These are phyloP conservation scores for Lamprologus callipterus DNA, from an alignment of 2,113 vertebrate genomes.

Conservation along the genomic window DNA sequence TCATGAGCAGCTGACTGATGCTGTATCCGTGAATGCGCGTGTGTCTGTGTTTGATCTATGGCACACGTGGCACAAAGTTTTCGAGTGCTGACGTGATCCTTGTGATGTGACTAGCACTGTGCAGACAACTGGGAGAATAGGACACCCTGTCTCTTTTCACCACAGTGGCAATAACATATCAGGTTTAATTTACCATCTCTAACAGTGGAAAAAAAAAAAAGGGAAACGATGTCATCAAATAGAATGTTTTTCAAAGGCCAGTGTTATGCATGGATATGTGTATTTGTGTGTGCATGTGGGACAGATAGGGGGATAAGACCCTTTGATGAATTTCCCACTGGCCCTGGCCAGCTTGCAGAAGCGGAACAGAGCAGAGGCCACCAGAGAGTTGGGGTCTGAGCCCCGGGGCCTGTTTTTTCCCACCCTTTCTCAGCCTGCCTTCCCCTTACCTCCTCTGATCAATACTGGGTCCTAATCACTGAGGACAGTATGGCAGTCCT, in stretches of 20 bases:
- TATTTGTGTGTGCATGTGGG: conserved; percentile 21
- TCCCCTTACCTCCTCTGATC: conserved; percentile 56
- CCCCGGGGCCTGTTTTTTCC: conserved; percentile 27
- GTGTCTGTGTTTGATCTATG: neutral
- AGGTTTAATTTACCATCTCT: conserved; percentile 37
- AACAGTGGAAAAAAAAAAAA: conserved; percentile 34
- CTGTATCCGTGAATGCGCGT: neutral
- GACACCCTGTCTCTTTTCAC: neutral
- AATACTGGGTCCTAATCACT: conserved; percentile 69
- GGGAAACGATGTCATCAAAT: conserved; percentile 68
- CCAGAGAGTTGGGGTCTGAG: conserved; percentile 48
- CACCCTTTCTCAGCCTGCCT: conserved; percentile 30
- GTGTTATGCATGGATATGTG: conserved; percentile 21
- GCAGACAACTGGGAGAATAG: neutral
- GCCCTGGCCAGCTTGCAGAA: conserved; percentile 46
- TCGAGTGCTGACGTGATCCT: neutral
- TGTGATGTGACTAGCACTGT: neutral
- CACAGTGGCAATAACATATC: neutral
- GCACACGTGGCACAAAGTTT: neutral
- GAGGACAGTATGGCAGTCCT: conserved; percentile 47
- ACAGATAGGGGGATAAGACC: conserved; percentile 27
- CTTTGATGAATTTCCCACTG: conserved; percentile 67
- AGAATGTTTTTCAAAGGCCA: conserved; percentile 57
- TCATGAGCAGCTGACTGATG: conserved; percentile 26
- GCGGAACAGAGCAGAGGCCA: conserved; percentile 55